Evolutionary conservation across 1,140 invertebrate genomes (phyloP), one percentile per base, ranked within the genome.

Genomic region (Wasmannia auropunctata): DNA sequence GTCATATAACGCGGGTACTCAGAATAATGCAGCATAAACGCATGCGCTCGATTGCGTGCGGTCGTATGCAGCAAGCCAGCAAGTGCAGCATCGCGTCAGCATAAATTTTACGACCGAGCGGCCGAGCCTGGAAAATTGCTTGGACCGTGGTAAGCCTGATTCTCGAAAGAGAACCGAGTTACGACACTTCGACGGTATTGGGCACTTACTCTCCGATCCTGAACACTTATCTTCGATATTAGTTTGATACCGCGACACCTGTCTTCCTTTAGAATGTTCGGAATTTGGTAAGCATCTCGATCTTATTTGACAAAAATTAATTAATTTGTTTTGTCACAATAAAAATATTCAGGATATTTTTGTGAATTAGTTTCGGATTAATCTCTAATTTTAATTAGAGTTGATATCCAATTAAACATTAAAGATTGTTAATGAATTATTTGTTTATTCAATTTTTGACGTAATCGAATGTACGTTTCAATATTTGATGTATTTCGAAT

Each of bases 71-170:
- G 67, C 43, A 46, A 22, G 40, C 72, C 22, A 49, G 43, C 31
- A 76, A 85, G 58, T 90, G 87, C 81, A 88, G 87, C 81, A 88
- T 87, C 90, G 90, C 58, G 88, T 70, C 51, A 63, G 87, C 87
- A 92, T 92, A 91, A 92, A 93, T 91, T 92, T 93, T 93, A 92
- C 80, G 89, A 85, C 54, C 81, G 77, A 54, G 28, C 75, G 63
- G 65, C 85, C 88, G 80, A 90, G 86, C 69, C 79, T 70, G 87
- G 89, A 90, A 90, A 93, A 93, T 91, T 91, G 85, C 88, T 87
- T 65, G 85, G 60, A 75, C 77, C 58, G 60, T 43, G 86, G 65
- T 90, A 86, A 92, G 85, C 72, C 40, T 72, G 83, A 75, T 60
- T 80, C 67, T 46, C 46, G 19, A 80, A 81, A 63, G 70, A 83